These are phyloP conservation scores for Dinomys branickii DNA, from an alignment of 2,113 vertebrate species.

Conservation along the genomic window DNA sequence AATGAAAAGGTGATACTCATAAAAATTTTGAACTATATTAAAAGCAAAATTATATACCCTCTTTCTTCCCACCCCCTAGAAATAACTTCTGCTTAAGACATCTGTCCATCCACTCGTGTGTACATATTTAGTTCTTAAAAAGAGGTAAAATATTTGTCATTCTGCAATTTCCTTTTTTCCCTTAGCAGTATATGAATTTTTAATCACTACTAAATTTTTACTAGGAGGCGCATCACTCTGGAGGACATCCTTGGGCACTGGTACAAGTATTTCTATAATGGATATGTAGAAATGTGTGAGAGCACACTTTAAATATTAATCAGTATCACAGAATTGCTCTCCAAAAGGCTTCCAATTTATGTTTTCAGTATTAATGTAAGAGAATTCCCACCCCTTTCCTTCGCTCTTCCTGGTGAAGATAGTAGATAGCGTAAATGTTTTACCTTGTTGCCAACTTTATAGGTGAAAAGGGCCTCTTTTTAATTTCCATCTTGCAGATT, in stretches of 20 bases:
- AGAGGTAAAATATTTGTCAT: neutral
- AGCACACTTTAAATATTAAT: constrained; percentile 24
- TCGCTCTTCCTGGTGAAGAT: neutral
- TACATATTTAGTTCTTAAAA: neutral
- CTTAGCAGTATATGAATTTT: neutral
- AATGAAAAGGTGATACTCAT: neutral
- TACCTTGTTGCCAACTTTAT: neutral
- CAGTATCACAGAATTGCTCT: neutral
- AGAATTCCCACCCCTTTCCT: neutral
- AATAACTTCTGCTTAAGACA: neutral
- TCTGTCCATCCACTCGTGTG: neutral
- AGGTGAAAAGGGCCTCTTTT: neutral
- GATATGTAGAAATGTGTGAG: constrained; percentile 24
- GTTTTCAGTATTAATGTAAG: neutral
- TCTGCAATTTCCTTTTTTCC: neutral
- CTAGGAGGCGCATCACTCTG: neutral
- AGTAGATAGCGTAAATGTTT: neutral
- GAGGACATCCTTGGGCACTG: neutral
- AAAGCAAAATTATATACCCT: neutral
- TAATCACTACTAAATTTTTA: neutral
- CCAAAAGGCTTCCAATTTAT: neutral
- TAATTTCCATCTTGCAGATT: neutral
- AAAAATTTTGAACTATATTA: neutral
- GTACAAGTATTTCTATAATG: neutral
- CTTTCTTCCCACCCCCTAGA: neutral